Evolutionary conservation across 2,113 vertebrate species (phyloP), one percentile per base, ranked within the genome.

Genomic region (Brachypodius melanocephalos): DNA sequence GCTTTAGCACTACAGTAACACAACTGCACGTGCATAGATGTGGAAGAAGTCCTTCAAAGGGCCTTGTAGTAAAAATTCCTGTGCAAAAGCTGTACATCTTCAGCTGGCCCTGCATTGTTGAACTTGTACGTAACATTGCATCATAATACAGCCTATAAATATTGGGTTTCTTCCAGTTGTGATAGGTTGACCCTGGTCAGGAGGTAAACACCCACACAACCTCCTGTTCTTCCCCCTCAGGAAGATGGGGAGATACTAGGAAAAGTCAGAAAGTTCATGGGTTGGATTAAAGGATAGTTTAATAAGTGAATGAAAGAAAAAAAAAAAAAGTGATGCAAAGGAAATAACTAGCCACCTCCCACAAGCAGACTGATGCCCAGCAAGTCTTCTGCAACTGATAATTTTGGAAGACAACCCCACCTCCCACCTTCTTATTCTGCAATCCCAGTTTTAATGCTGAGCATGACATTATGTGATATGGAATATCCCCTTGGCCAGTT

Each of bases 1-100:
- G 12, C 77, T 85, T 26, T 26, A 31, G 8, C 10, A 0, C 19
- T 28, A 2, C 0, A 2, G 17, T 42, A 16, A 21, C 12, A 5
- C 14, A 15, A 48, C 15, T 32, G 17, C 21, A 1, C 0, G 2
- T 28, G 14, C 49, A 29, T 3, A 20, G 14, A 25, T 8, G n/a
- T 13, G 22, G 26, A 69, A 52, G n/a, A 19, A 71, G 31, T 49
- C n/a, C 31, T 46, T 79, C 15, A 6, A n/a, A 51, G 28, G 20
- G 19, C 20, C 26, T n/a, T 32, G 42, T 62, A 72, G 9, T 2
- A 32, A 51, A 49, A 51, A 25, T 54, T 42, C 17, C 8, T 12
- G 0, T 4, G 4, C 46, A 55, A 54, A 38, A 81, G 55, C 32
- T 24, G 38, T 3, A 4, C 29, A 10, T 21, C 21, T 78, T 51